phyloP scores from a whole-genome alignment of 2,797 vertebrate genomes.

The Darevskia mixta region DNA sequence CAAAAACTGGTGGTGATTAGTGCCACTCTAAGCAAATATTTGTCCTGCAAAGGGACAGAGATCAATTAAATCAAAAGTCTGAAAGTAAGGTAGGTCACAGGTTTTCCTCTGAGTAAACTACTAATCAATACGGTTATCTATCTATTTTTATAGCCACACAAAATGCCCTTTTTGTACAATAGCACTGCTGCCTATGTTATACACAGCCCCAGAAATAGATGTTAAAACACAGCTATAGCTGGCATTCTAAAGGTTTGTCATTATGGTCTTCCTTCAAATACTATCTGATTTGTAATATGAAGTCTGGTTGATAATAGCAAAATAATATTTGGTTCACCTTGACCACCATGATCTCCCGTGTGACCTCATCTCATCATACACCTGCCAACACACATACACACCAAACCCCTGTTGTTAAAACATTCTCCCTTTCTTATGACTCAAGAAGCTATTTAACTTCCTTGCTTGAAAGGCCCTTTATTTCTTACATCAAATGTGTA shows the following conservation, averaged over 20 bases:
- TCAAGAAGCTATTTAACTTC: background rate
- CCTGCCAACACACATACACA: background rate
- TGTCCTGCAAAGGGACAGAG: constrained; percentile 49
- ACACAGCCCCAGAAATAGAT: background rate
- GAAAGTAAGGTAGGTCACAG: constrained; percentile 16
- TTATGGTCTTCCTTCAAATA: background rate
- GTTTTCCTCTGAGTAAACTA: background rate
- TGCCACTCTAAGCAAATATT: constrained; percentile 56
- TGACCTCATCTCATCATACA: constrained; percentile 11
- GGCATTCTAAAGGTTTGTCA: background rate
- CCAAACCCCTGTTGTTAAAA: background rate
- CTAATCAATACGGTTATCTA: constrained; percentile 4
- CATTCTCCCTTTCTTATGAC: background rate
- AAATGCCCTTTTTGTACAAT: constrained; percentile 1
- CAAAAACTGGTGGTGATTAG: constrained; percentile 25
- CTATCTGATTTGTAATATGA: background rate
- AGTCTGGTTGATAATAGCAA: constrained; percentile 8
- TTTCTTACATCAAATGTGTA: background rate
- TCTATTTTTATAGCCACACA: background rate
- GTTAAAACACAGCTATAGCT: background rate
- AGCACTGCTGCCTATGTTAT: background rate
- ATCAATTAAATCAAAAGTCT: constrained; percentile 30
- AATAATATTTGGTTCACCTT: background rate
- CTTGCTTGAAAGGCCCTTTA: constrained; percentile 7
- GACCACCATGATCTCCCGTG: background rate